Base-by-base conservation (phyloP, 2,797 vertebrate species). In the Anabas testudineus region DNA sequence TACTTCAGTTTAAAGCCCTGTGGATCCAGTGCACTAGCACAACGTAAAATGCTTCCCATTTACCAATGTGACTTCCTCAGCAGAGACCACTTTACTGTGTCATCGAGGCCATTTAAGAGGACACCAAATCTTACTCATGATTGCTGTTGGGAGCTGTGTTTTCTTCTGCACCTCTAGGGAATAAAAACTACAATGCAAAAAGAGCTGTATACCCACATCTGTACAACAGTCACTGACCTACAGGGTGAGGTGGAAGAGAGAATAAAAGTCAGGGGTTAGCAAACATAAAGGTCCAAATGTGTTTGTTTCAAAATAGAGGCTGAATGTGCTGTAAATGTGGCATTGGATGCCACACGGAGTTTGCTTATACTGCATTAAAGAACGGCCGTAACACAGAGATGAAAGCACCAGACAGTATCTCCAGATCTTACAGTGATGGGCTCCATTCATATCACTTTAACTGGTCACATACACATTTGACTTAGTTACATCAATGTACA, bases 171-270 rank as follows among this genome's bases (percentile, higher is more conserved):
- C 63, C 82, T 81, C 62, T 3, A 4, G 81, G 83, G 70, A 76
- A 70, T 58, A 53, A 74, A 81, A 79, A 64, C 34, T 48, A 62
- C 81, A 61, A 59, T 39, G 57, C 16, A 67, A 69, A 76, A 59
- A 39, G 67, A 78, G 66, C 86, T 80, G 87, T 85, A 87, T 28
- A 32, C 66, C 52, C 69, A 47, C 67, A 84, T 91, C 85, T 81
- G 66, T 42, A 56, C 71, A 70, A 59, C 76, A 76, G 81, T 78
- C 84, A 68, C 48, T 6, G 74, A 57, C 64, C 70, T 24, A 55
- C 3, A 4, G 62, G 36, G 14, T 30, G 56, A 77, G 26, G 52
- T 61, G 47, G 70, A 15, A 49, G n/a, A 53, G 41, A 41, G 54
- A 74, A 56, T 43, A 70, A 73, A 75, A 72, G 71, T 74, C 47